These are phyloP conservation scores for Muscina levida DNA, from an alignment of 2,888 invertebrate genomes.

Conservation along the genomic window DNA sequence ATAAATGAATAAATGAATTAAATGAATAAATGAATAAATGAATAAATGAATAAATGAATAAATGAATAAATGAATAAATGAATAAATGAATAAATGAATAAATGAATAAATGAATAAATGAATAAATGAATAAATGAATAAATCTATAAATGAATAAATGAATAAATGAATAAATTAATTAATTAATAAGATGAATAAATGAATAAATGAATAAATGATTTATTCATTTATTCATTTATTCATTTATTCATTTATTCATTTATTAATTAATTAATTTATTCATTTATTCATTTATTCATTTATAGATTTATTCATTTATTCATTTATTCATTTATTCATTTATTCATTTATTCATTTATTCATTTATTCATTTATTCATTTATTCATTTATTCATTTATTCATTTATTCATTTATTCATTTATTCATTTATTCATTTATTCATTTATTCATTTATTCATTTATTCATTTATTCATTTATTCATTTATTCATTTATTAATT, in stretches of 20 bases:
- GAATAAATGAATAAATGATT: slow-evolving; percentile 1
- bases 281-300: too few species aligned
- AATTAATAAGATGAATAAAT: slow-evolving; percentile 1
- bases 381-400: slow-evolving; percentile 9
- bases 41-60: slow-evolving; percentile 8
- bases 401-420: slow-evolving; percentile 1
- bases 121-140: background rate
- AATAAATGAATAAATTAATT: slow-evolving; percentile 5
- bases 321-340: too few species aligned
- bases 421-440: slow-evolving; percentile 9
- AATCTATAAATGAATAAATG: background rate
- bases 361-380: too few species aligned
- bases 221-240: too few species aligned
- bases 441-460: slow-evolving; percentile 8
- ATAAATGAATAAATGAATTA: slow-evolving; percentile 9
- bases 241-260: too few species aligned
- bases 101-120: slow-evolving; percentile 7
- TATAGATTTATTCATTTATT: too few species aligned
- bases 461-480: background rate
- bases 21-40: slow-evolving; percentile 3
- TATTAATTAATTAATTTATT: too few species aligned
- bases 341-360: too few species aligned
- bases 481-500: slow-evolving; percentile 2
- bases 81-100: background rate
- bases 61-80: slow-evolving; percentile 1